These are phyloP conservation scores for Halictus quadricinctus DNA, from an alignment of 2,888 invertebrate species.

Conservation along the genomic window DNA sequence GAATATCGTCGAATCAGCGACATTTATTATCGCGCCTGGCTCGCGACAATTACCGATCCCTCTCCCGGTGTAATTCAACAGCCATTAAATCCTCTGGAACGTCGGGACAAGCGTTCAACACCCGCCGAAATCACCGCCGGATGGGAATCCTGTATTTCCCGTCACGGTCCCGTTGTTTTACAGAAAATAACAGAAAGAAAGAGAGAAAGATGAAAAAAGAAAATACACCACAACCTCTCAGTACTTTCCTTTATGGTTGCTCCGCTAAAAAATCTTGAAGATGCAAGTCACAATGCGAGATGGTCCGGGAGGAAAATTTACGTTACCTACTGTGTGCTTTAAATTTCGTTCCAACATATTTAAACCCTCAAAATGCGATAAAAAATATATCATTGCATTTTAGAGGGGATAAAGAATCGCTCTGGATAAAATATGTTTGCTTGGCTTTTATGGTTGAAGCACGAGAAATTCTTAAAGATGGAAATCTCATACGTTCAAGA, in stretches of 20 bases:
- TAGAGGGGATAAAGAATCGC: background rate
- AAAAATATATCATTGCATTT: background rate
- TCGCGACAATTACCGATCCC: slow-evolving; percentile 23
- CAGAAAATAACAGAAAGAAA: background rate
- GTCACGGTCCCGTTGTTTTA: background rate
- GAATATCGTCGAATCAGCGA: slow-evolving; percentile 9
- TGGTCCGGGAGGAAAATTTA: background rate
- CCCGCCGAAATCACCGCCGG: slow-evolving; percentile 17
- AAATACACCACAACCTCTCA: background rate
- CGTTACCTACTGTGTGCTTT: background rate
- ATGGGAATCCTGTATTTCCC: background rate
- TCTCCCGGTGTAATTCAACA: slow-evolving; percentile 23
- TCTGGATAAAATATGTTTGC: background rate
- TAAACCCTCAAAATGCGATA: background rate
- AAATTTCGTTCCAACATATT: background rate
- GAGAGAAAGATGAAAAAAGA: background rate
- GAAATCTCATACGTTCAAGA: background rate
- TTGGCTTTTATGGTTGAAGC: background rate
- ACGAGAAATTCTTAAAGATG: background rate
- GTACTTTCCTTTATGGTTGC: background rate
- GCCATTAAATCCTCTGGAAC: slow-evolving; percentile 19
- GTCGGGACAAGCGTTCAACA: slow-evolving; percentile 8
- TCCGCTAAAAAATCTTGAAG: background rate
- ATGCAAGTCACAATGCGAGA: background rate
- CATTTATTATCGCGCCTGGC: slow-evolving; percentile 10